Base-by-base conservation (phyloP, 2,888 invertebrate genomes). In the Athalia circularis region DNA sequence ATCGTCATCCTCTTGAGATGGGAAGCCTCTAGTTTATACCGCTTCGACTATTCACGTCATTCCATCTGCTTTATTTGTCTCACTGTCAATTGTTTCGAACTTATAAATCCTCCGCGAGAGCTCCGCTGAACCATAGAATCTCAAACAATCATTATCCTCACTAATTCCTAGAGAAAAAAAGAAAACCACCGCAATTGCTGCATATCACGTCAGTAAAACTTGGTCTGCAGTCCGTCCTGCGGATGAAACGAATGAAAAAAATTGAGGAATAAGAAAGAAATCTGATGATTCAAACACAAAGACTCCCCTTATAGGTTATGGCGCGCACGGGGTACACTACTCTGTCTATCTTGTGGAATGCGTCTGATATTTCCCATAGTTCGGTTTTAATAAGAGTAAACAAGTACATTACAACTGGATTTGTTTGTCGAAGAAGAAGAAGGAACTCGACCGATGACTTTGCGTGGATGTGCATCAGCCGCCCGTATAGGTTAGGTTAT, bases 1-100 rank as follows among this genome's bases (percentile, higher is more conserved):
- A 82, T 79, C 80, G 83, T 84, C 84, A 85, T 86, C 78, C 81
- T 67, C 78, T 74, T 72, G 77, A 79, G 64, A 59, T 57, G 77
- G 67, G 77, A 77, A 77, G 43, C 45, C 48, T 57, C 48, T 67
- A 65, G 47, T 7, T 76, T 4, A 48, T 52, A 65, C 64, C 48
- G 57, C 77, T 45, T 54, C 65, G 65, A 29, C 29, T 29, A 29
- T 29, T 77, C 59, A 57, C 50, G 48, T n/a, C 45, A 50, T 11
- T 6, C 7, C 7, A 9, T 48, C 13, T 13, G 70, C 13, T 59
- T 72, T 59, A 72, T 47, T 45, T 59, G 13, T 15, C 59, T 59
- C 4, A 4, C 43, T 9, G n/a, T 4, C 59, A 47, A 72, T 72
- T 72, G 47, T 72, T 72, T 72, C 45, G 29, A 52, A 57, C 57